Conservation (phyloP, 2,797 vertebrate species). For the Fistularia commersonii region DNA sequence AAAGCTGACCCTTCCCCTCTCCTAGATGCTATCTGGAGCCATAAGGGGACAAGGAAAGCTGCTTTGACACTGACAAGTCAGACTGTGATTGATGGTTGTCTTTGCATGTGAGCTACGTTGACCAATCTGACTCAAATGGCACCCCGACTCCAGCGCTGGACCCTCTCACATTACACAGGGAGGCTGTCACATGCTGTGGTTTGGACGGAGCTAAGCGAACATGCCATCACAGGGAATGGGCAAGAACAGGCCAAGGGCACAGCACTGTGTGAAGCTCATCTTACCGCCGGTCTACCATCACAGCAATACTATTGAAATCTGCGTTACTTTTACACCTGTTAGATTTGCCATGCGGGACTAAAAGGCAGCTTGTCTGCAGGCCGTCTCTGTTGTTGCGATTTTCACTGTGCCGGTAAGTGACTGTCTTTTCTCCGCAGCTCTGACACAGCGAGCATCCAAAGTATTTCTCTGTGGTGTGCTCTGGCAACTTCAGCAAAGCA, state of each 20-base stretch:
- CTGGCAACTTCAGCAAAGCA: slow-evolving; percentile 47
- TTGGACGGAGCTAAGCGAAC: slow-evolving; percentile 35
- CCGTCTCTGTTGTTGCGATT: slow-evolving; percentile 15
- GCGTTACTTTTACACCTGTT: slow-evolving; percentile 31
- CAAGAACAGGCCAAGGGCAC: slow-evolving; percentile 61
- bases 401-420: slow-evolving; percentile 1
- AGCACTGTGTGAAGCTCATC: slow-evolving; percentile 40
- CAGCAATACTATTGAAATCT: neutral
- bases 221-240: slow-evolving; percentile 48
- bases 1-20: too few relatives aligned
- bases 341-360: slow-evolving; percentile 5
- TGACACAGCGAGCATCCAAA: slow-evolving; percentile 31
- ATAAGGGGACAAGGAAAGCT: slow-evolving; percentile 6
- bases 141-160: slow-evolving; percentile 13
- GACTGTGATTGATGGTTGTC: slow-evolving; percentile 6
- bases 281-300: slow-evolving; percentile 40
- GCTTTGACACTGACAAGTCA: neutral
- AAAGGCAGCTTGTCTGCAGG: slow-evolving; percentile 13
- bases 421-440: slow-evolving; percentile 22
- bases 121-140: slow-evolving; percentile 31
- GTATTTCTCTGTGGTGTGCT: slow-evolving; percentile 37
- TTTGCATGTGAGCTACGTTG: slow-evolving; percentile 11
- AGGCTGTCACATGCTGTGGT: slow-evolving; percentile 62
- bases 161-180: slow-evolving; percentile 55
- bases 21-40: too few relatives aligned